Conservation (phyloP, 2,113 vertebrate genomes). For the Ctenodactylus gundi region DNA sequence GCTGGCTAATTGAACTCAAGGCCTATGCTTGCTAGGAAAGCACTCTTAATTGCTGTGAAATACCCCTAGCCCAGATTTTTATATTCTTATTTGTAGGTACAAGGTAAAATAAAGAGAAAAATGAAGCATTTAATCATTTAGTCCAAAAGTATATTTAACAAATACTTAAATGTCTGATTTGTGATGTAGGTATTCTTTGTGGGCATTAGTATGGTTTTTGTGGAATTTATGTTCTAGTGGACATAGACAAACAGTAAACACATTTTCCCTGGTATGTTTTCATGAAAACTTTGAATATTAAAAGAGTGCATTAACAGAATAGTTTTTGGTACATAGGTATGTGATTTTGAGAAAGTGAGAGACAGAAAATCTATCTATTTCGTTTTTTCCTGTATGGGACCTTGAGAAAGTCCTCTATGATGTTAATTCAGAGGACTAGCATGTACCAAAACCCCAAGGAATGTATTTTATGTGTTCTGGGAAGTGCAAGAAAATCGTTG, state of each 20-base stretch:
- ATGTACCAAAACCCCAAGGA: not conserved
- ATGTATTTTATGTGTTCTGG: not conserved
- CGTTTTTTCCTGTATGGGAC: not conserved
- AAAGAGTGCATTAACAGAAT: not conserved
- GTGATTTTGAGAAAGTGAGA: not conserved
- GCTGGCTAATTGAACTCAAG: too few relatives aligned
- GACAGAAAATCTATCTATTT: not conserved
- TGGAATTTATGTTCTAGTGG: constrained; percentile 16
- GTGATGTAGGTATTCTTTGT: not conserved
- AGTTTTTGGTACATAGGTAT: not conserved
- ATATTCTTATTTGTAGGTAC: not conserved
- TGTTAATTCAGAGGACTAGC: not conserved
- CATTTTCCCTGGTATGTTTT: not conserved
- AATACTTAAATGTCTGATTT: constrained; percentile 24
- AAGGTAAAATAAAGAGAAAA: constrained; percentile 25
- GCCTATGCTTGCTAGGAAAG: too few relatives aligned
- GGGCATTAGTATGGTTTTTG: not conserved
- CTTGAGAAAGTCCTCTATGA: not conserved
- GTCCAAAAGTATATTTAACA: not conserved
- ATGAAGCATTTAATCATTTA: not conserved
- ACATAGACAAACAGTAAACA: not conserved
- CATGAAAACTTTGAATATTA: constrained; percentile 16
- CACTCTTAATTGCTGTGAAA: too few relatives aligned
- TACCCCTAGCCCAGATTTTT: too few relatives aligned
- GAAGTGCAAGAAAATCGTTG: not conserved